Conservation (phyloP, 2,113 vertebrate genomes). For the Ovis canadensis region DNA sequence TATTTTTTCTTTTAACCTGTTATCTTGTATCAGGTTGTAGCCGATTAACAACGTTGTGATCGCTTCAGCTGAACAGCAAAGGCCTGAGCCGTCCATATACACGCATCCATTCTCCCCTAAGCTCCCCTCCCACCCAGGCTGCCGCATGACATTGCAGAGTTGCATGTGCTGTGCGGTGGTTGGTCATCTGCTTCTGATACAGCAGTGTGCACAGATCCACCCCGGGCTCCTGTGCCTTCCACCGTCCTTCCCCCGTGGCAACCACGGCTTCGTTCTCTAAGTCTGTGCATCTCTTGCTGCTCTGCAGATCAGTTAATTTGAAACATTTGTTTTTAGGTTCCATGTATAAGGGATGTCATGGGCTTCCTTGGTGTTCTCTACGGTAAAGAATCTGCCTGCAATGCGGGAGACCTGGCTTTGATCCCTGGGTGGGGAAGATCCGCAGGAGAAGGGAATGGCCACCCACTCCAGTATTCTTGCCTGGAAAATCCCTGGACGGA, state of each 20-base stretch:
- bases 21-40: rapidly evolving
- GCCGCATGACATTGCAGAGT: rapidly evolving
- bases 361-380: not conserved
- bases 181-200: not conserved
- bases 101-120: not conserved
- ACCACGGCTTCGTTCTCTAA: not conserved
- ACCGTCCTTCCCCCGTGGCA: not conserved
- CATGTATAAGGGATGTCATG: not conserved
- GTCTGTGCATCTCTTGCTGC: not conserved
- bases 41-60: not conserved
- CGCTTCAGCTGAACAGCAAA: not conserved
- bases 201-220: not conserved
- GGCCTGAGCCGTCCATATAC: not conserved
- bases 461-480: not conserved
- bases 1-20: not conserved
- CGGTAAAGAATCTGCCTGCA: not conserved
- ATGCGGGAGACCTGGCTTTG: not conserved
- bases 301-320: not conserved
- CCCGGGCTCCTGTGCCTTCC: not conserved
- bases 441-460: not conserved
- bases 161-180: not conserved
- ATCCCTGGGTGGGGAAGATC: not conserved
- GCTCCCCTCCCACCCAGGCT: not conserved
- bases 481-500: not conserved
- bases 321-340: not conserved